phyloP scores from a whole-genome alignment of 2,113 vertebrate species.

The Apaloderma vittatum region DNA sequence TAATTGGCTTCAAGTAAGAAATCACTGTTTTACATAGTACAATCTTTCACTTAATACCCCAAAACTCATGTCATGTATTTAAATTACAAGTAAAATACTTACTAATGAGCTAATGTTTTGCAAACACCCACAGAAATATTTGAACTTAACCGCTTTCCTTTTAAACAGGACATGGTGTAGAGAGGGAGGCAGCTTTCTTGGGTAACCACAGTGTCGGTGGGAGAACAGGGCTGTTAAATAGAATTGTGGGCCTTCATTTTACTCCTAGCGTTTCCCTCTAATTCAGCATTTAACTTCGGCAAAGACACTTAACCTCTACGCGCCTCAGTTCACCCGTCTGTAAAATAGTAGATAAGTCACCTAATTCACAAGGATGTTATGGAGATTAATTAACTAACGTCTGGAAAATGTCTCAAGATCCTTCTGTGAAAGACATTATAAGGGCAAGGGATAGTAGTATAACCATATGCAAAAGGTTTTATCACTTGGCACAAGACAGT shows the following conservation, averaged over 20 bases:
- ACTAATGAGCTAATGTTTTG: conserved; percentile 32
- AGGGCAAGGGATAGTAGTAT: conserved; percentile 26
- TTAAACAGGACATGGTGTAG: background rate
- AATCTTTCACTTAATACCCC: background rate
- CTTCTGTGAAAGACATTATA: conserved; percentile 58
- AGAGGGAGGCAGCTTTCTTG: background rate
- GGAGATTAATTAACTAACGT: conserved; percentile 71
- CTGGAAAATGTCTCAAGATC: conserved; percentile 61
- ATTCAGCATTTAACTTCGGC: conserved; percentile 25
- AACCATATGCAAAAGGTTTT: conserved; percentile 37
- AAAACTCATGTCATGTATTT: background rate
- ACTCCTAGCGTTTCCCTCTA: conserved; percentile 3
- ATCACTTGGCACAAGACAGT: background rate
- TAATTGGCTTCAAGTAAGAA: conserved; percentile 51
- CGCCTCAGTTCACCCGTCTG: conserved; percentile 35
- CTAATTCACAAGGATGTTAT: conserved; percentile 68
- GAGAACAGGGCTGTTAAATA: background rate
- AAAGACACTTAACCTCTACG: conserved; percentile 58
- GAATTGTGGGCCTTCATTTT: background rate
- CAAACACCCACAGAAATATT: background rate
- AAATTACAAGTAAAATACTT: conserved; percentile 10
- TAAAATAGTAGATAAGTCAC: conserved; percentile 69
- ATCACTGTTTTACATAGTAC: background rate
- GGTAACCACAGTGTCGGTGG: background rate
- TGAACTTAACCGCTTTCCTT: background rate